These are phyloP conservation scores for Anomalospiza imberbis DNA, from an alignment of 2,797 vertebrate species.

Conservation along the genomic window DNA sequence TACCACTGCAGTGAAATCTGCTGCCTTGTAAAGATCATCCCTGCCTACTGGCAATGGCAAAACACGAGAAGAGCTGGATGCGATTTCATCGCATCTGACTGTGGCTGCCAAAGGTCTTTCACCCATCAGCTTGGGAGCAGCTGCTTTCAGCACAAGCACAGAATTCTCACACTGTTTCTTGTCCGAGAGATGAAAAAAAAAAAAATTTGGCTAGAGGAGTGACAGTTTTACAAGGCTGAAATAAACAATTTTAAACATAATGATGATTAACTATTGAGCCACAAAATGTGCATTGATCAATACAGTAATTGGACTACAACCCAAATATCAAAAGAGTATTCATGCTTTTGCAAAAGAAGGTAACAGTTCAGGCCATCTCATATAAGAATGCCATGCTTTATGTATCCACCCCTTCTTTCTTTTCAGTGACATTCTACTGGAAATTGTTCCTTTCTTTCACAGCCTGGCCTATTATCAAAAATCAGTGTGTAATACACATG, in stretches of 20 bases:
- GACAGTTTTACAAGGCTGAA: not conserved
- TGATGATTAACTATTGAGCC: not conserved
- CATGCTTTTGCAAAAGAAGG: not conserved
- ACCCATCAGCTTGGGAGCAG: not conserved
- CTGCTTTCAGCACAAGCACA: not conserved
- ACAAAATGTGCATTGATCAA: not conserved
- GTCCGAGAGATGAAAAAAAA: not conserved
- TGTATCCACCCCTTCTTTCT: slow-evolving; percentile 5
- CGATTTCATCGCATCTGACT: not conserved
- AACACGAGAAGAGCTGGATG: not conserved
- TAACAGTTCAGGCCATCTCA: not conserved
- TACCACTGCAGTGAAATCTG: not conserved
- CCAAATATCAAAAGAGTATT: not conserved
- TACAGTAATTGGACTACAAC: not conserved
- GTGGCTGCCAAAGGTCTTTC: not conserved
- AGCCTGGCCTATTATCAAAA: slow-evolving; percentile 57
- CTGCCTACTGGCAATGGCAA: not conserved
- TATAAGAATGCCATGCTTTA: not conserved
- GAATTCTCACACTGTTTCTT: not conserved
- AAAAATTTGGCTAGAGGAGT: not conserved
- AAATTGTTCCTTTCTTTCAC: slow-evolving; percentile 50
- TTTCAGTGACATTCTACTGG: slow-evolving; percentile 13
- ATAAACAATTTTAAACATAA: not conserved
- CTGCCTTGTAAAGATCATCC: not conserved
- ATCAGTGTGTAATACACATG: slow-evolving; percentile 55